A percentile compares a stretch with the other conserved stretches of the same genome.
These are phyloP conservation scores for Spisula subtruncata DNA, from an alignment of 2,888 invertebrate species.

Conservation along the genomic window DNA sequence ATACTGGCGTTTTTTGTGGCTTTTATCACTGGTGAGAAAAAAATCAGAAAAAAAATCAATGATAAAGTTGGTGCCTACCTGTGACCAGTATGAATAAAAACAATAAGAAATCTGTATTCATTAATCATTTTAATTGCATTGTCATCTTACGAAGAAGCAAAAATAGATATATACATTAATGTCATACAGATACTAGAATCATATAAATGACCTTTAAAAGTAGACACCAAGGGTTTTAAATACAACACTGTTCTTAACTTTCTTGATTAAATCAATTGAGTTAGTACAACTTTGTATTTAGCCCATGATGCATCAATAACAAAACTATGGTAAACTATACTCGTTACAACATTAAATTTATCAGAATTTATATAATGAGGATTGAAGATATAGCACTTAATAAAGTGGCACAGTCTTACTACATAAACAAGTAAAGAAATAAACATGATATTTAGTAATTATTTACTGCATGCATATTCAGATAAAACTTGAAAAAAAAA, in stretches of 20 bases:
- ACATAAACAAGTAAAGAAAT: background rate
- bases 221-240: background rate
- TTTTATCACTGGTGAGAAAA: too few species aligned
- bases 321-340: background rate
- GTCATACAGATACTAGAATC: background rate
- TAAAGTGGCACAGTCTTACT: background rate
- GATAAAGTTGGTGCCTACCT: too few species aligned
- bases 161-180: background rate
- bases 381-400: background rate
- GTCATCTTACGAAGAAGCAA: background rate
- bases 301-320: too few species aligned
- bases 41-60: too few species aligned
- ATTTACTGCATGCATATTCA: background rate
- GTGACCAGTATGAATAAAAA: background rate
- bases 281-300: too few species aligned
- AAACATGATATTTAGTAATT: too few species aligned
- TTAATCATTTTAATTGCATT: constrained; percentile 18
- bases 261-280: too few species aligned
- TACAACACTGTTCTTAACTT: too few species aligned
- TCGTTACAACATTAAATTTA: background rate
- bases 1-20: too few species aligned
- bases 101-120: background rate
- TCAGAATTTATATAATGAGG: background rate
- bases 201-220: background rate
- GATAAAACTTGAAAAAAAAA: background rate